Base-by-base conservation (phyloP, 2,113 vertebrate species). In the Chloropsis cyanopogon region DNA sequence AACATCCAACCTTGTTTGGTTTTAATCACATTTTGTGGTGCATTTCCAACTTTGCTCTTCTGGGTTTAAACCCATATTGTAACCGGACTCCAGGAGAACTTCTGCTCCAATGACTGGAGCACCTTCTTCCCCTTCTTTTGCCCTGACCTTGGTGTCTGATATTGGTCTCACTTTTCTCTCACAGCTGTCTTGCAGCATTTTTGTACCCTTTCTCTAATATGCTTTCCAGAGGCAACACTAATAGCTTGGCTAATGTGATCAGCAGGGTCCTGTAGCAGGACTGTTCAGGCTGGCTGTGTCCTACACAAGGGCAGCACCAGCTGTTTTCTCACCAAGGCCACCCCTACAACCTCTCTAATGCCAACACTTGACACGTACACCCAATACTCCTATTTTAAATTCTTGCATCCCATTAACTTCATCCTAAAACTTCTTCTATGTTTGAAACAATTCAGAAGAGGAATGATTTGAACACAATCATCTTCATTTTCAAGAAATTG, bases 301-400 rank as follows among this genome's bases (percentile, higher is more conserved):
- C 35, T 72, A 18, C 12, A 26, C 0, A 0, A 26, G 9, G 20
- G 12, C 49, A 84, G 44, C 5, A 2, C 13, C 29, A 61, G 17
- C 20, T 31, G 12, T 53, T 12, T 59, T 46, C 60, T 66, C 31
- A 41, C 3, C 41, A 31, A 61, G 7, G 44, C 25, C 14, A 70
- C 18, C 3, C 6, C 18, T 57, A 44, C 33, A 57, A 28, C 35
- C 17, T 75, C 22, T 11, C 35, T 9, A 2, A 19, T 64, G 35
- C 35, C 33, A 89, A 21, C 26, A 59, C 3, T 60, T 69, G 35
- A 17, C 41, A 47, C 1, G 2, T 16, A 47, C 11, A 76, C 23
- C 9, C 39, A 64, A 11, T 24, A 81, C 2, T 19, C 8, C 23
- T 44, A 9, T 26, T 83, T 28, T 6, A 65, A 61, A 31, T 31